Evolutionary conservation across 2,113 vertebrate species (phyloP), one percentile per base, ranked within the genome.

Genomic region (Phainopepla nitens): DNA sequence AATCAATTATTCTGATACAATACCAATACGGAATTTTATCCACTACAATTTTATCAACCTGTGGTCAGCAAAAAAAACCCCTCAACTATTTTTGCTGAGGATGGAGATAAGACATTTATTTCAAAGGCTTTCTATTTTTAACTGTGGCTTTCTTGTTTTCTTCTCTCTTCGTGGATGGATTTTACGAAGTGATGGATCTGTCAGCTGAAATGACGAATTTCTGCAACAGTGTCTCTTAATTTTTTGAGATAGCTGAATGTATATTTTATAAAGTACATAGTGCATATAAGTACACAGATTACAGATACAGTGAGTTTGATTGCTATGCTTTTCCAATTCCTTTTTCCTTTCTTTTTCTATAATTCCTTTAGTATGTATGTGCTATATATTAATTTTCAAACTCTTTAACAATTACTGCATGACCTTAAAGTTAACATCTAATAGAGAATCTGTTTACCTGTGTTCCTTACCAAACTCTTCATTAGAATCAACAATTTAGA

Each of bases 111-210:
- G 54, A 60, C 27, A 70, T 53, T 91, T 5, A 60, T 89, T 96
- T 72, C 41, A 85, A 93, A 93, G 31, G 18, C 33, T 89, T 80
- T 87, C 65, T 87, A 56, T 94, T 92, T 95, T 91, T 87, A 73
- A 65, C 81, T 54, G 54, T 72, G 31, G 11, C 19, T 49, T 13
- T 69, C 49, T 54, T 65, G 80, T 87, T 93, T 96, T 89, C 39
- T 75, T 88, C 25, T n/a, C 13, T 82, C 54, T 80, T 87, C 69
- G 45, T 82, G 58, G 75, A 22, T 77, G 82, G 70, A 73, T 75
- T 94, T 94, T 89, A 89, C 7, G 41, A 94, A 50, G 51, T 82
- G 54, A 39, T 80, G 58, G 24, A 87, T 94, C 66, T 91, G 83
- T 58, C 83, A 87, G 66, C 66, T 42, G 42, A 96, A 92, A 76